These are phyloP conservation scores for Hypsopygia costalis DNA, from an alignment of 2,888 invertebrate species.

Conservation along the genomic window DNA sequence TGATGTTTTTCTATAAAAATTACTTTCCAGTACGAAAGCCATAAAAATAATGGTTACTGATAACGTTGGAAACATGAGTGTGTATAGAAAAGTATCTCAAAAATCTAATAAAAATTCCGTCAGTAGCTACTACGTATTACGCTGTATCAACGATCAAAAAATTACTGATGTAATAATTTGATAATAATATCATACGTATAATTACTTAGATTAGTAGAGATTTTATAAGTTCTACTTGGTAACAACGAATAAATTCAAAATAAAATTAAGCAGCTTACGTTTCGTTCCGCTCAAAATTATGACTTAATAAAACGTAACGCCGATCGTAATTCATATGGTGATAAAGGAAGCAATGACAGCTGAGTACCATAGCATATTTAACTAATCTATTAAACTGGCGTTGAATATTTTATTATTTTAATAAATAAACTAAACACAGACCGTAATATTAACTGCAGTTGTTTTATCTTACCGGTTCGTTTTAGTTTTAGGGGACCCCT, in stretches of 20 bases:
- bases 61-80: constrained; percentile 8
- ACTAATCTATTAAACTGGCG: constrained; percentile 57
- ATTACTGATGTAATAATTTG: constrained; percentile 27
- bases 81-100: constrained; percentile 6
- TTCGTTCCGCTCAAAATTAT: constrained; percentile 65
- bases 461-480: too few species aligned
- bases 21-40: neutral
- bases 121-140: constrained; percentile 17
- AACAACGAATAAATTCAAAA: constrained; percentile 38
- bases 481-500: too few species aligned
- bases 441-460: constrained; percentile 8
- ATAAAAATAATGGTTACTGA: neutral
- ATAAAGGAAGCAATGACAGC: constrained; percentile 56
- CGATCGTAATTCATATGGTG: constrained; percentile 51
- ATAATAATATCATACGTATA: constrained; percentile 27
- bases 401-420: constrained; percentile 11
- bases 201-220: constrained; percentile 26
- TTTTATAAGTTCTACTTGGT: constrained; percentile 26
- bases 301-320: constrained; percentile 62
- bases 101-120: constrained; percentile 14
- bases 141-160: constrained; percentile 18
- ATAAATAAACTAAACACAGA: too few species aligned
- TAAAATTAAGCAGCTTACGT: constrained; percentile 39
- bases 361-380: constrained; percentile 34
- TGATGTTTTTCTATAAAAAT: neutral